These are phyloP conservation scores for Spilarctia lutea DNA, from an alignment of 2,888 invertebrate genomes.

Conservation along the genomic window DNA sequence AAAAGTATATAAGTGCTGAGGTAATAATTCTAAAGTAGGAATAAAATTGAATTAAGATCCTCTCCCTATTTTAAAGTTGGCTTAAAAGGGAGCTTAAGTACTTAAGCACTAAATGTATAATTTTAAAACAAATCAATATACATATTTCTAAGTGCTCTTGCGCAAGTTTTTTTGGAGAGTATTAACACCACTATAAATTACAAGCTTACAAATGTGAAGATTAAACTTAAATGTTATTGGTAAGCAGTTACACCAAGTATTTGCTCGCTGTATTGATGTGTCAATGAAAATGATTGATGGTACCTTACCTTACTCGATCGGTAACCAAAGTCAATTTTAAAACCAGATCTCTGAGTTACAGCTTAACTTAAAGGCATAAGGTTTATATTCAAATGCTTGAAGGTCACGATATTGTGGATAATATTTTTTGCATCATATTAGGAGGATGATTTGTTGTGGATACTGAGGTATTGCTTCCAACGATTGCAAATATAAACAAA, in stretches of 20 bases:
- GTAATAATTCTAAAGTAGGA: too few relatives aligned
- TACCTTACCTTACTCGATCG: slow-evolving; percentile 50
- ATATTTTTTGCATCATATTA: slow-evolving; percentile 44
- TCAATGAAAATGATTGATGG: slow-evolving; percentile 71
- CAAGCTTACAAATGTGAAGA: slow-evolving; percentile 68
- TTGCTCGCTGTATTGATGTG: slow-evolving; percentile 75
- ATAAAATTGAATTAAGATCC: too few relatives aligned
- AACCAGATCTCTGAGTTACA: background rate
- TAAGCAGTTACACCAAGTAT: slow-evolving; percentile 71
- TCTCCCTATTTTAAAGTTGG: too few relatives aligned
- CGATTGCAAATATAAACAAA: slow-evolving; percentile 34
- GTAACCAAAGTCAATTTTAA: slow-evolving; percentile 25
- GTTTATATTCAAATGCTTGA: slow-evolving; percentile 12
- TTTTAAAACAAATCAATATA: background rate
- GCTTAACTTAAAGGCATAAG: background rate
- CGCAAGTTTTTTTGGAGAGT: background rate
- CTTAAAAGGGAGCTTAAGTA: background rate
- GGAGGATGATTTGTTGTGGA: slow-evolving; percentile 37
- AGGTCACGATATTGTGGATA: slow-evolving; percentile 3
- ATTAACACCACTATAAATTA: slow-evolving; percentile 60
- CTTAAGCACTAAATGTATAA: background rate
- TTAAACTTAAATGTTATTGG: slow-evolving; percentile 70
- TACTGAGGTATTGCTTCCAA: slow-evolving; percentile 39
- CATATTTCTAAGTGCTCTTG: background rate
- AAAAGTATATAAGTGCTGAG: too few relatives aligned